Evolutionary conservation across 2,113 vertebrate genomes (phyloP), one percentile per base, ranked within the genome.

Genomic region (Silurus glanis): DNA sequence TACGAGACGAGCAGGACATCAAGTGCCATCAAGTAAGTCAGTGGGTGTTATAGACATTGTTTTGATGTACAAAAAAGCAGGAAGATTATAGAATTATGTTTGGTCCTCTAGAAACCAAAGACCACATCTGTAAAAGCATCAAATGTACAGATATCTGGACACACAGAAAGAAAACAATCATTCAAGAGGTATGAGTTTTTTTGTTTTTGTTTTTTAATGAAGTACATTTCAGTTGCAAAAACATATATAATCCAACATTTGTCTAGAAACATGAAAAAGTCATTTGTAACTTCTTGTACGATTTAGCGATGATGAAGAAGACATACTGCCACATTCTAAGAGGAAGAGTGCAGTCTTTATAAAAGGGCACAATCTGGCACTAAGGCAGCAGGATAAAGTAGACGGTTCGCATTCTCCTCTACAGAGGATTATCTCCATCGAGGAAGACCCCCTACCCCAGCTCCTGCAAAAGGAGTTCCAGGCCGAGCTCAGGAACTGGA

Each of bases 381-480:
- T 61, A 8, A 87, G 80, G 21, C 67, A 85, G 5, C 72, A 67
- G 25, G 78, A 56, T 1, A 88, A 82, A 9, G 74, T 21, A 19
- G 72, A 61, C 45, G 13, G 23, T 0, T 51, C 5, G 45, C 21
- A 7, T 19, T 28, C 69, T 49, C 62, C 25, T 5, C 91, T 99
- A 14, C 95, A 91, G 88, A 97, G 97, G 90, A 96, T 99, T 93
- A 97, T 99, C 92, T 98, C 97, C 86, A 97, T 98, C 16, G 98
- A 99, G 89, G 97, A 99, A 90, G 97, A 99, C 91, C 97, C 93
- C 83, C 91, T 98, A n/a, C 97, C 97, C 13, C 95, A 97, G 19
- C 91, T 98, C 85, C 94, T 97, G 86, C 95, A 96, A 47, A 90
- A n/a, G 5, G 69, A 92, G 51, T 87, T 80, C 82, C 93, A 92